A percentile compares a stretch with the other conserved stretches of the same genome.
These are phyloP conservation scores for Melanophora roralis DNA, from an alignment of 2,888 invertebrate species.

Conservation along the genomic window DNA sequence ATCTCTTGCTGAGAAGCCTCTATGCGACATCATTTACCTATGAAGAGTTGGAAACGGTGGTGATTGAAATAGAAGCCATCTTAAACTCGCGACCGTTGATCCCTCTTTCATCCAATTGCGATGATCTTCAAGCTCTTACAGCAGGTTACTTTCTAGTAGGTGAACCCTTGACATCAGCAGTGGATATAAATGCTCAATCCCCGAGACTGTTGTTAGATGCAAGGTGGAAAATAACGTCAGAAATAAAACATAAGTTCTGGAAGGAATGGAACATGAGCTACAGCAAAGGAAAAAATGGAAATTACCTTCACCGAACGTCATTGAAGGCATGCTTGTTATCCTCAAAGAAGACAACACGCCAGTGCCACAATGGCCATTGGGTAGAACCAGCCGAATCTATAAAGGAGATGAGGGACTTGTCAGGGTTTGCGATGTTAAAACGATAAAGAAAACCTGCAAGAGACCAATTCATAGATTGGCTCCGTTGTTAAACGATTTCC, in stretches of 20 bases:
- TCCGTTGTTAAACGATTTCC: not conserved
- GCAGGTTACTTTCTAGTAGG: not conserved
- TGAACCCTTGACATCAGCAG: not conserved
- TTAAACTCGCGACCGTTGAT: too few species aligned
- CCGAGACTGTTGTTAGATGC: not conserved
- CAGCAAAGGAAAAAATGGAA: not conserved
- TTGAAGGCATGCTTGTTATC: not conserved
- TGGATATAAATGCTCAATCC: not conserved
- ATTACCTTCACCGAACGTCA: not conserved
- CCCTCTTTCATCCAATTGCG: too few species aligned
- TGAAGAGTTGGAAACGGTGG: too few species aligned
- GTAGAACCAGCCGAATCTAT: not conserved
- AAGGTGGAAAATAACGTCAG: not conserved
- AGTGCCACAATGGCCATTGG: not conserved
- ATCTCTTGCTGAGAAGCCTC: not conserved
- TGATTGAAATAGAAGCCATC: too few species aligned
- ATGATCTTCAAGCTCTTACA: not conserved
- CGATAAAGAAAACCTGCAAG: too few species aligned
- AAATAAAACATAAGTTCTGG: not conserved
- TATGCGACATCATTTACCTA: too few species aligned
- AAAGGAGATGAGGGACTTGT: not conserved
- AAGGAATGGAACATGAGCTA: not conserved
- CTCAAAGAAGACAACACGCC: not conserved
- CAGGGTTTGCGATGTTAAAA: not conserved
- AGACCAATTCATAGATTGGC: not conserved